These are phyloP conservation scores for Sebastes minor DNA, from an alignment of 2,797 vertebrate species.

Conservation along the genomic window DNA sequence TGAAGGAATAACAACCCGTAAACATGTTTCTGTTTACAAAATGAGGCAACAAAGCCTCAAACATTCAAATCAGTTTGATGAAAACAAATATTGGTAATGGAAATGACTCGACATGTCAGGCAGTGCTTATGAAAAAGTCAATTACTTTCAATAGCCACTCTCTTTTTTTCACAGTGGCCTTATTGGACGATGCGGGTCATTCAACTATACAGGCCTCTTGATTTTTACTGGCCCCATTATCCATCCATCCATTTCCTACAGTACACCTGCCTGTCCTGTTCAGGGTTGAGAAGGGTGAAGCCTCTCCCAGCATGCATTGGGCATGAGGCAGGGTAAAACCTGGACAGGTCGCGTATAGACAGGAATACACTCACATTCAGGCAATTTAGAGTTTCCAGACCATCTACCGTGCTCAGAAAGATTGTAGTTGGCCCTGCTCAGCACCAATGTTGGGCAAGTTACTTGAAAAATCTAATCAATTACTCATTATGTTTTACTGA, in stretches of 20 bases:
- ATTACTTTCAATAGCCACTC: slow-evolving; percentile 29
- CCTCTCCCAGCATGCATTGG: slow-evolving; percentile 10
- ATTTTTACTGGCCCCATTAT: slow-evolving; percentile 23
- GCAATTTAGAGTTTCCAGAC: slow-evolving; percentile 27
- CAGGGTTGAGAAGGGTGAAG: not conserved
- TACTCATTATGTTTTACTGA: slow-evolving; percentile 7
- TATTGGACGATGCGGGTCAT: slow-evolving; percentile 19
- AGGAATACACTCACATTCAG: slow-evolving; percentile 11
- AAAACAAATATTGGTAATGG: slow-evolving; percentile 47
- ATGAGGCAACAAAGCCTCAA: slow-evolving; percentile 37
- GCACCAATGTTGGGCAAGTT: not conserved
- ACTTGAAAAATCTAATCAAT: not conserved
- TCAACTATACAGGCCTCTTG: slow-evolving; percentile 1
- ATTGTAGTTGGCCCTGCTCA: not conserved
- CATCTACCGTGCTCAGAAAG: not conserved
- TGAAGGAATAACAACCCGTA: slow-evolving; percentile 57
- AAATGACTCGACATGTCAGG: slow-evolving; percentile 35
- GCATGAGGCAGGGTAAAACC: not conserved
- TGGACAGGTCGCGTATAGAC: not conserved
- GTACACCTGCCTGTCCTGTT: slow-evolving; percentile 1
- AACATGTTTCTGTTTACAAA: slow-evolving; percentile 52
- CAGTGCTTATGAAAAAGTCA: slow-evolving; percentile 38
- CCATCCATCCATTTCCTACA: slow-evolving; percentile 14
- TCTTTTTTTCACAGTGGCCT: not conserved
- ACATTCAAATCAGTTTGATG: slow-evolving; percentile 36